Percentiles rank a stretch among this genome's conserved stretches.
These are phyloP conservation scores for Drosophila melanosoma DNA, from an alignment of 2,888 invertebrate genomes.

Conservation along the genomic window DNA sequence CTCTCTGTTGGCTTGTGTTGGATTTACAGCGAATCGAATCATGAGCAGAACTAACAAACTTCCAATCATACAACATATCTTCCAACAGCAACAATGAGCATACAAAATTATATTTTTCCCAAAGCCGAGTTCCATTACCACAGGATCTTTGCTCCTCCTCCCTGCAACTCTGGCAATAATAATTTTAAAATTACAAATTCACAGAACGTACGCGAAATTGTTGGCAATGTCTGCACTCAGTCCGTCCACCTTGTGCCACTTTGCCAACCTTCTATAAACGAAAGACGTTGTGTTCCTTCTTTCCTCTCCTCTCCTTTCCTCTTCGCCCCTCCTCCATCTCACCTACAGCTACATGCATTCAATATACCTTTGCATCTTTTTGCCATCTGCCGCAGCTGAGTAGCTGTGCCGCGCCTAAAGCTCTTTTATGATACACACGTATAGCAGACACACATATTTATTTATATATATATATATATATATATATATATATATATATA, in stretches of 20 bases:
- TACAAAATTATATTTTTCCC: constrained; percentile 19
- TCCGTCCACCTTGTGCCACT: constrained; percentile 15
- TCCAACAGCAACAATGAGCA: constrained; percentile 40
- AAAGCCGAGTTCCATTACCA: constrained; percentile 50
- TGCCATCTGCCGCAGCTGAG: constrained; percentile 75
- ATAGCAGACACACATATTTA: constrained; percentile 12
- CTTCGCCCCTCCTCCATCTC: background rate
- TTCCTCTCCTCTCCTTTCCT: constrained; percentile 1
- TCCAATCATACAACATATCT: constrained; percentile 74
- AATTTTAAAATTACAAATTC: constrained; percentile 82
- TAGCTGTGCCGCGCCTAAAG: constrained; percentile 75
- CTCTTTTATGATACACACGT: constrained; percentile 54
- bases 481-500: constrained; percentile 10
- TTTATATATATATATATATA: constrained; percentile 21
- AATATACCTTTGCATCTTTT: constrained; percentile 55
- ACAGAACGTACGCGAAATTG: constrained; percentile 82
- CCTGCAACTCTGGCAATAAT: constrained; percentile 62
- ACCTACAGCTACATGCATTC: constrained; percentile 1
- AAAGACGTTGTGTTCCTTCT: constrained; percentile 31
- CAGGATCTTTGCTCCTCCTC: constrained; percentile 42
- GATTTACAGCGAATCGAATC: constrained; percentile 73
- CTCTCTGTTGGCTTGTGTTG: constrained; percentile 53
- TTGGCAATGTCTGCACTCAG: constrained; percentile 73
- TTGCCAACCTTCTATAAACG: constrained; percentile 27
- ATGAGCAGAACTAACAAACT: constrained; percentile 50